Evolutionary conservation across 1,140 invertebrate species (phyloP).

Genomic region (Condylostylus longicornis): DNA sequence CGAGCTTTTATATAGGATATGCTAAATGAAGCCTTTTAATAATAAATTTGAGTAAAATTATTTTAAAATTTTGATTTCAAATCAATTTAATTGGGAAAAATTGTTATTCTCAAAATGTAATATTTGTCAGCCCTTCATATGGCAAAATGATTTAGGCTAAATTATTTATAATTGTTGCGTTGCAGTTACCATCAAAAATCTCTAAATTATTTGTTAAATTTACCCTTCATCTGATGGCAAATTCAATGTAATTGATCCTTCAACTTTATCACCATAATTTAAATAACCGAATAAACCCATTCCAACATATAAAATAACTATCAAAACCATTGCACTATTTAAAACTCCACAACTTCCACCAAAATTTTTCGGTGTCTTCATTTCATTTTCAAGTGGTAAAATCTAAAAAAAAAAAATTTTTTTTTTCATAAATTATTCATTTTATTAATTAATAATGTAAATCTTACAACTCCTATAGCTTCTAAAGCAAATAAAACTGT

Average conservation of each 20-base stretch:
- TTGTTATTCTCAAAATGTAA: too few relatives aligned
- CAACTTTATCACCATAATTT: conserved; percentile 43
- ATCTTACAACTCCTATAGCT: conserved; percentile 51
- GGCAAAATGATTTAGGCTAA: too few relatives aligned
- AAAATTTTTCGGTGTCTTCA: conserved; percentile 58
- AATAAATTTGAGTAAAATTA: too few relatives aligned
- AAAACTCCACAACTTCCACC: conserved; percentile 50
- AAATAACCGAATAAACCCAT: conserved; percentile 67
- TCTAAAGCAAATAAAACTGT: conserved; percentile 64
- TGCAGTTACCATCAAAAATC: not conserved
- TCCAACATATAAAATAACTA: conserved; percentile 48
- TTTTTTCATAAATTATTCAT: not conserved
- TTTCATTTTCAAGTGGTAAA: conserved; percentile 66
- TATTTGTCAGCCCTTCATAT: too few relatives aligned
- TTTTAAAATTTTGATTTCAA: too few relatives aligned
- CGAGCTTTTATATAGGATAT: too few relatives aligned
- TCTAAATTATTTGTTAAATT: too few relatives aligned
- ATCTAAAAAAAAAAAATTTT: conserved; percentile 37
- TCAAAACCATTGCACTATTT: conserved; percentile 54
- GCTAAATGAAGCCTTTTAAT: too few relatives aligned
- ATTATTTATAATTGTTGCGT: too few relatives aligned
- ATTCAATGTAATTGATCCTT: conserved; percentile 51
- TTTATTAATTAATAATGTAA: conserved; percentile 7
- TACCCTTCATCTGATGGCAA: conserved; percentile 39
- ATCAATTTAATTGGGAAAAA: too few relatives aligned